Conservation (phyloP, 2,888 invertebrate genomes). For the Parasteatoda lunata region DNA sequence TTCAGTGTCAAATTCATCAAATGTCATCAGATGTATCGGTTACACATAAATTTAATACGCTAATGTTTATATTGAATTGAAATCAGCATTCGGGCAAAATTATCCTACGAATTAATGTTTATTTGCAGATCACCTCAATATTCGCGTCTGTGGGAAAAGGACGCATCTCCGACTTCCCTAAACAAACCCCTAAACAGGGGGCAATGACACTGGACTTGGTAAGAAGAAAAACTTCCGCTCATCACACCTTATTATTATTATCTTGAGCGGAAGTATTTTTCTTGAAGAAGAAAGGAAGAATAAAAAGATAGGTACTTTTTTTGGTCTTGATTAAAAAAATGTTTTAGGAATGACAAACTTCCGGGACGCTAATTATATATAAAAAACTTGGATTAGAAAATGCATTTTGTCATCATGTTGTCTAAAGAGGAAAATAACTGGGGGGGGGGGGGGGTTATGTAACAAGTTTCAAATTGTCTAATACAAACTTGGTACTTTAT, state of each 20-base stretch:
- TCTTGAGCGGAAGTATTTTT: background rate
- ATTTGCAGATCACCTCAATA: background rate
- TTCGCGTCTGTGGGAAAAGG: background rate
- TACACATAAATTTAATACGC: too few relatives aligned
- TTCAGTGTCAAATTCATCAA: too few relatives aligned
- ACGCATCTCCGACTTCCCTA: background rate
- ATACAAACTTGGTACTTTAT: too few relatives aligned
- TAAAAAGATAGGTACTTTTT: background rate
- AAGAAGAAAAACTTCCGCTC: slow-evolving; percentile 6
- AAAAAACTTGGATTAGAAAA: too few relatives aligned
- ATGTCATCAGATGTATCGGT: too few relatives aligned
- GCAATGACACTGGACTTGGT: slow-evolving; percentile 39
- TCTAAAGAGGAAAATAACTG: too few relatives aligned
- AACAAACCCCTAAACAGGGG: slow-evolving; percentile 11
- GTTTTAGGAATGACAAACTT: background rate
- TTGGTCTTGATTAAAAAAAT: background rate
- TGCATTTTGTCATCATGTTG: too few relatives aligned
- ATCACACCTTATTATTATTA: background rate
- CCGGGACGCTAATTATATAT: too few relatives aligned
- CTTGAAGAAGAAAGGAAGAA: background rate
- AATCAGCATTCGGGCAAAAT: too few relatives aligned
- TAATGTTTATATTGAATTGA: too few relatives aligned
- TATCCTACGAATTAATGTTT: background rate
- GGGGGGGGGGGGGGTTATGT: too few relatives aligned
- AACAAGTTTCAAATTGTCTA: too few relatives aligned